These are phyloP conservation scores for Coremacera marginata DNA, from an alignment of 2,888 invertebrate genomes.

Conservation along the genomic window DNA sequence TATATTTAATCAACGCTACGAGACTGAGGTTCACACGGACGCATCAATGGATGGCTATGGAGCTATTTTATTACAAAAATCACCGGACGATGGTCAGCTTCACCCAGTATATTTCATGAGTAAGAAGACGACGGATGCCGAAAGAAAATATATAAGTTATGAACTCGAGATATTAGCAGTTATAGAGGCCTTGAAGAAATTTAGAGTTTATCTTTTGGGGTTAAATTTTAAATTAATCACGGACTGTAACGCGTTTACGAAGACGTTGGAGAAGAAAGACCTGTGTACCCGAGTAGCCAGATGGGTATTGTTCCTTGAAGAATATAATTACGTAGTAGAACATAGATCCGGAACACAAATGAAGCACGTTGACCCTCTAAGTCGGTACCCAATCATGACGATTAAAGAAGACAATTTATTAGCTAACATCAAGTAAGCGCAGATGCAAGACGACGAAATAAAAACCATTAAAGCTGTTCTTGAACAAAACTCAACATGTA, in stretches of 20 bases:
- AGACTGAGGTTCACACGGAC: not conserved
- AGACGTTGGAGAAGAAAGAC: slow-evolving; percentile 42
- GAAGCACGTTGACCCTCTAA: slow-evolving; percentile 40
- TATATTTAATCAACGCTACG: no score
- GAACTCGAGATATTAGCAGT: not conserved
- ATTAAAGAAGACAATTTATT: slow-evolving; percentile 22
- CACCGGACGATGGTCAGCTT: slow-evolving; percentile 38
- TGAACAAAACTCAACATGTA: slow-evolving; percentile 13
- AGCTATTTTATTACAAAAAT: slow-evolving; percentile 41
- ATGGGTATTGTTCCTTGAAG: slow-evolving; percentile 47
- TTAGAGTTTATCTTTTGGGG: slow-evolving; percentile 48
- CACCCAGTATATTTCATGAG: slow-evolving; percentile 46
- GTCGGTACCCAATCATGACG: slow-evolving; percentile 43
- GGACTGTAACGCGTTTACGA: slow-evolving; percentile 42
- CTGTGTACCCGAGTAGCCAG: slow-evolving; percentile 44
- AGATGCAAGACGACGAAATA: slow-evolving; percentile 9
- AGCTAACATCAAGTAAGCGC: slow-evolving; percentile 21
- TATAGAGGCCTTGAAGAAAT: slow-evolving; percentile 48
- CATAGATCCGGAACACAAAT: slow-evolving; percentile 44
- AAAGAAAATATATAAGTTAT: slow-evolving; percentile 16
- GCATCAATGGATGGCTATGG: slow-evolving; percentile 45
- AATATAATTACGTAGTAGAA: slow-evolving; percentile 48
- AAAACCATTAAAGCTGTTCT: slow-evolving; percentile 37
- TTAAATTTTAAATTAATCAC: slow-evolving; percentile 39
- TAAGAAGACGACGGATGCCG: slow-evolving; percentile 1